A percentile compares a stretch with the other conserved stretches of the same genome.
Evolutionary conservation across 2,797 vertebrate species (phyloP).

Genomic region (Borostomias antarcticus): DNA sequence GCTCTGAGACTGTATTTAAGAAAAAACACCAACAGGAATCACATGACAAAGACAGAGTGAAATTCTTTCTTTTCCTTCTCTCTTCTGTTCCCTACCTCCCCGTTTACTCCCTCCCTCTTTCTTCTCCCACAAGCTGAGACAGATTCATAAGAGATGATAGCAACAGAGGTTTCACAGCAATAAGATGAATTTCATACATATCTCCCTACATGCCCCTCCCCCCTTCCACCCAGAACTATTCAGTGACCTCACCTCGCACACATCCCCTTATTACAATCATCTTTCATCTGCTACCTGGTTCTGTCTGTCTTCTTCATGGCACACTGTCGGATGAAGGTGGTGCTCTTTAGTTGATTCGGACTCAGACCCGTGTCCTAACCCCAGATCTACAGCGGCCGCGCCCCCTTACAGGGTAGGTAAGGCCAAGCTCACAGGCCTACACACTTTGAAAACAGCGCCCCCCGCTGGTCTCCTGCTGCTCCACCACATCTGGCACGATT

Average conservation of each 20-base stretch:
- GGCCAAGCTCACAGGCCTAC: background rate
- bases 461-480: background rate
- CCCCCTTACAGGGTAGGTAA: background rate
- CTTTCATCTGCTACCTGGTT: too few relatives aligned
- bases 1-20: constrained; percentile 34
- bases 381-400: background rate
- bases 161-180: constrained; percentile 52
- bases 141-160: constrained; percentile 67
- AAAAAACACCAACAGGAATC: constrained; percentile 46
- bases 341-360: too few relatives aligned
- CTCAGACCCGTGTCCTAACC: too few relatives aligned
- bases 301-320: too few relatives aligned
- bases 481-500: background rate
- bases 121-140: constrained; percentile 71
- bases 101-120: constrained; percentile 58
- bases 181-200: constrained; percentile 7
- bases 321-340: too few relatives aligned
- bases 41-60: constrained; percentile 63
- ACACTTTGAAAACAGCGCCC: background rate
- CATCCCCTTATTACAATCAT: background rate
- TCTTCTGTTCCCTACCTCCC: constrained; percentile 27
- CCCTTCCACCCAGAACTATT: constrained; percentile 1
- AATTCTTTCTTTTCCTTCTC: constrained; percentile 68
- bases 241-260: background rate
- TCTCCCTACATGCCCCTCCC: constrained; percentile 17